Base-by-base conservation (phyloP, 2,797 vertebrate genomes). In the Gobionotothen gibberifrons region DNA sequence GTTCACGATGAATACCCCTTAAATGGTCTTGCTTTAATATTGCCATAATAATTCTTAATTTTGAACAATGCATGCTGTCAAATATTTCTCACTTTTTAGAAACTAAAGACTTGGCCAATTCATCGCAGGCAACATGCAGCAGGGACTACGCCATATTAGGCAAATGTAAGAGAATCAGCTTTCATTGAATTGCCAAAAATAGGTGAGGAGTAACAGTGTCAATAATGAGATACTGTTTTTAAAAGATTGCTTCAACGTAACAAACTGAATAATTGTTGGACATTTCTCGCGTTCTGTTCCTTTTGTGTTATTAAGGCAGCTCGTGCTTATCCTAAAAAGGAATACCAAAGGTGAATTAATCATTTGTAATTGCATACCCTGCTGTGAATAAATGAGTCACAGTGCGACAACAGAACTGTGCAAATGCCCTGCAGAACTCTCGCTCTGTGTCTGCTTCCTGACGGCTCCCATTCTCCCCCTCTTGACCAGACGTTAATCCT, bases 281-380 rank as follows among this genome's bases (percentile, higher is more conserved):
- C 32, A 32, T 76, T 61, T 64, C 9, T 26, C 16, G 56, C 51
- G 16, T 53, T 44, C 67, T 67, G 17, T 58, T 54, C 68, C 22
- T 3, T 44, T 68, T 36, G 63, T 12, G 16, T 72, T 54, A 58
- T 69, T 42, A 70, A 74, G 48, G 39, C 76, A 74, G 54, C 39
- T 75, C 39, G 47, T 57, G 57, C 44, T 56, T 73, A 47, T 69
- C 55, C 55, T 59, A 46, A 48, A 78, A 70, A 62, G 40, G 65
- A 82, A 69, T 49, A 74, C 54, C 43, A 52, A 81, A 86, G 52
- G 58, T 59, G 40, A 14, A 83, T 91, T 83, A 88, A 90, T 90
- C 74, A 84, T 46, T 36, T 65, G 61, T 85, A 84, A 91, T 82
- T 90, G 80, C 90, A 89, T 85, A 78, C 76, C 87, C 82, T 75